These are phyloP conservation scores for Hydrozoanthus gracilis DNA, from an alignment of 92 coral and sea anemone genomes.

Conservation along the genomic window DNA sequence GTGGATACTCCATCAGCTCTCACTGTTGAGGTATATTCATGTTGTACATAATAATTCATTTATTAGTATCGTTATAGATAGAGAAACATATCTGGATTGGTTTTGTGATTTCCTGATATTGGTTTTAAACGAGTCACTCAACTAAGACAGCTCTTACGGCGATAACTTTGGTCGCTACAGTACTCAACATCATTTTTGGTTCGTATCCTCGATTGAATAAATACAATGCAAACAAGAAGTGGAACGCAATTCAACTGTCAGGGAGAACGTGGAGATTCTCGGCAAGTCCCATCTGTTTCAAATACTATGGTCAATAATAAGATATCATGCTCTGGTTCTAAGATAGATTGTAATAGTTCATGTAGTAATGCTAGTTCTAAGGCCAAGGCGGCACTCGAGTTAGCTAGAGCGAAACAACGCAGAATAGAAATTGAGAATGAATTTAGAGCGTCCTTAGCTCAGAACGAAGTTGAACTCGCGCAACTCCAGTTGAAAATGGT, in stretches of 20 bases:
- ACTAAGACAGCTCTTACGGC: background rate
- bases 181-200: background rate
- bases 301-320: background rate
- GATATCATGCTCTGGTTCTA: background rate
- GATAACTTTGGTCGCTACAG: background rate
- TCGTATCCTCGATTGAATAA: background rate
- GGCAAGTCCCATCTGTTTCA: background rate
- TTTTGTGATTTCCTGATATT: background rate
- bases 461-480: background rate
- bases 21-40: background rate
- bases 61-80: background rate
- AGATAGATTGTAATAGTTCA: background rate
- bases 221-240: background rate
- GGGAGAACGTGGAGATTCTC: background rate
- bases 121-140: background rate
- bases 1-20: background rate
- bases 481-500: background rate
- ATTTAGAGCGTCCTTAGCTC: background rate
- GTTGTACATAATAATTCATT: no score
- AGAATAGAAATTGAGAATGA: background rate
- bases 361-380: background rate
- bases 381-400: background rate
- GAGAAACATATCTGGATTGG: background rate
- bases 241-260: background rate
- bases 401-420: background rate